Conservation (phyloP, 2,797 vertebrate genomes). For the Neomorphus geoffroyi region DNA sequence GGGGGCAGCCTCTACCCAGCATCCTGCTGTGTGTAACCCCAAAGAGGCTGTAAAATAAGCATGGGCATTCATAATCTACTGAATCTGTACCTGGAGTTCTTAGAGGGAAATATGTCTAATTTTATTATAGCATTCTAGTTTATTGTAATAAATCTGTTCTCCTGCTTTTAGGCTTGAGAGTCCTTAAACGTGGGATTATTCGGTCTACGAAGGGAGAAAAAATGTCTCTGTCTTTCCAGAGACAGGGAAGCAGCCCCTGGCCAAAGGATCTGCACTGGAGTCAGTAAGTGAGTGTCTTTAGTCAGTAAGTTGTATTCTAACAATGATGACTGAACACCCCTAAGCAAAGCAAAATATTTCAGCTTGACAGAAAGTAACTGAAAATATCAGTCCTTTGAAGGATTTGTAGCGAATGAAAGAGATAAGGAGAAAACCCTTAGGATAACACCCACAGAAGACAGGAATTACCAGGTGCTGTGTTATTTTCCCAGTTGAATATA, state of each 20-base stretch:
- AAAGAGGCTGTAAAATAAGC: not conserved
- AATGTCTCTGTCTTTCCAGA: not conserved
- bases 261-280: accelerated
- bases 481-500: not conserved
- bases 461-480: not conserved
- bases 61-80: not conserved
- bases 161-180: not conserved
- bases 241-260: not conserved
- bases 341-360: not conserved
- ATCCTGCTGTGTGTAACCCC: not conserved
- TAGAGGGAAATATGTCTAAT: not conserved
- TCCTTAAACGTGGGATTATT: not conserved
- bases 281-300: not conserved
- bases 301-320: not conserved
- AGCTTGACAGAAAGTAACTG: not conserved
- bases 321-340: not conserved
- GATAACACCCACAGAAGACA: not conserved
- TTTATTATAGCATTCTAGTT: not conserved
- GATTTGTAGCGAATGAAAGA: not conserved
- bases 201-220: not conserved
- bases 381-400: not conserved
- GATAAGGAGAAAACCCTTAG: not conserved
- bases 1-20: not conserved
- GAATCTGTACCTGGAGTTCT: not conserved
- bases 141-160: not conserved